Evolutionary conservation across 2,113 vertebrate genomes (phyloP).

Genomic region (Carlito syrichta): DNA sequence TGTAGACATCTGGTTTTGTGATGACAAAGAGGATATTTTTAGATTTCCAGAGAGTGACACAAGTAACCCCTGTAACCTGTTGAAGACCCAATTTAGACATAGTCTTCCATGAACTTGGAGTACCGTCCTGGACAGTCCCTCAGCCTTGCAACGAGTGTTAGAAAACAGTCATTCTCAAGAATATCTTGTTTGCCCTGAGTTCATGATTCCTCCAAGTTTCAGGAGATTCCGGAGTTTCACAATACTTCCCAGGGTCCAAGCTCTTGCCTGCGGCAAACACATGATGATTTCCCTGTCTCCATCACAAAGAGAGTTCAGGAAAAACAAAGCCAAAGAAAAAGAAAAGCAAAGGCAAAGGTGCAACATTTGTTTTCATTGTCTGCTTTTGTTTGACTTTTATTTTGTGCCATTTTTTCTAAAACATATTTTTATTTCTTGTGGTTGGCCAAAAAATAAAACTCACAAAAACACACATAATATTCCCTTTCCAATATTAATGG

Average conservation of each 20-base stretch:
- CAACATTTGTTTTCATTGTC: neutral
- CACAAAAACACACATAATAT: neutral
- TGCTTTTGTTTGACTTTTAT: neutral
- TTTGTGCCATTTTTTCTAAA: neutral
- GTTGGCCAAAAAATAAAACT: neutral
- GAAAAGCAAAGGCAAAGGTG: neutral
- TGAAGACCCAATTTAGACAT: too few species aligned
- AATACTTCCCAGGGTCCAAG: neutral
- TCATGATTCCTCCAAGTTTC: neutral
- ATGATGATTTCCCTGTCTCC: neutral
- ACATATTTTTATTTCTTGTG: neutral
- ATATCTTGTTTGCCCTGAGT: neutral
- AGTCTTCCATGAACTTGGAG: too few species aligned
- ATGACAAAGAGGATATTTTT: too few species aligned
- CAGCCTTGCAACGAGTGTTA: neutral
- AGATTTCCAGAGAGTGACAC: too few species aligned
- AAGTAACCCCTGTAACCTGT: too few species aligned
- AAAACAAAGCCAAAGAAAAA: neutral
- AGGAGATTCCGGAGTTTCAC: neutral
- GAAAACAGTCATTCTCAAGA: neutral
- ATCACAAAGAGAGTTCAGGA: neutral
- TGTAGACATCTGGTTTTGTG: too few species aligned
- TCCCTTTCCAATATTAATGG: neutral
- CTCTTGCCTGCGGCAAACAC: neutral
- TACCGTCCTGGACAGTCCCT: neutral